These are phyloP conservation scores for Perdita meconis DNA, from an alignment of 2,888 invertebrate genomes.

Conservation along the genomic window DNA sequence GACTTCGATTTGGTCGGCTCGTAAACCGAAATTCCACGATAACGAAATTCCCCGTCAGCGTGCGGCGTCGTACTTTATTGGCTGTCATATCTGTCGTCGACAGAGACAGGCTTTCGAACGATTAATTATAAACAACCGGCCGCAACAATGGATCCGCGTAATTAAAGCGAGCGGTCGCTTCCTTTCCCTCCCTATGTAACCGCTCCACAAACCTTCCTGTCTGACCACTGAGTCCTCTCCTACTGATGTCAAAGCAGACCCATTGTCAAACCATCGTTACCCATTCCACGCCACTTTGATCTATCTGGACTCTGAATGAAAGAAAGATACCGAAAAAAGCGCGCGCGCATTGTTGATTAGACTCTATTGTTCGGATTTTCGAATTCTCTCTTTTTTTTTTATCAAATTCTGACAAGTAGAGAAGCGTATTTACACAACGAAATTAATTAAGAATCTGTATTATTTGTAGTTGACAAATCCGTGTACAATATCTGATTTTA, in stretches of 20 bases:
- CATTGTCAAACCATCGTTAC: constrained; percentile 51
- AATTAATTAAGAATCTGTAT: neutral
- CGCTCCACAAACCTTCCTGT: constrained; percentile 55
- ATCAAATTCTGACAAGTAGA: neutral
- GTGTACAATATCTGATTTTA: too few species aligned
- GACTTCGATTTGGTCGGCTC: constrained; percentile 54
- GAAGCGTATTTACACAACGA: neutral
- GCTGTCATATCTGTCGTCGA: constrained; percentile 81
- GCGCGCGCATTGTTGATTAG: constrained; percentile 12
- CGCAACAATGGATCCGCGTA: constrained; percentile 79
- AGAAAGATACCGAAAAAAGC: constrained; percentile 20
- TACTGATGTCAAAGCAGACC: constrained; percentile 64
- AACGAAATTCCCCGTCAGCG: constrained; percentile 67
- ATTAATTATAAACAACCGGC: constrained; percentile 82
- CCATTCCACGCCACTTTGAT: constrained; percentile 43
- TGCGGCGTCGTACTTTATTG: constrained; percentile 81
- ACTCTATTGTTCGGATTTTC: constrained; percentile 3
- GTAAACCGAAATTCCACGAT: constrained; percentile 66
- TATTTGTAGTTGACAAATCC: neutral
- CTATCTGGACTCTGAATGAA: constrained; percentile 4
- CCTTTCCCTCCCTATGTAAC: constrained; percentile 56
- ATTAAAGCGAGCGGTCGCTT: constrained; percentile 77
- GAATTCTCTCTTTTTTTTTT: neutral
- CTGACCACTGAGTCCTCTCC: constrained; percentile 50
- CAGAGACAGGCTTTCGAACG: constrained; percentile 78